Conservation (phyloP, 2,888 invertebrate species). For the Caenorhabditis afra region DNA sequence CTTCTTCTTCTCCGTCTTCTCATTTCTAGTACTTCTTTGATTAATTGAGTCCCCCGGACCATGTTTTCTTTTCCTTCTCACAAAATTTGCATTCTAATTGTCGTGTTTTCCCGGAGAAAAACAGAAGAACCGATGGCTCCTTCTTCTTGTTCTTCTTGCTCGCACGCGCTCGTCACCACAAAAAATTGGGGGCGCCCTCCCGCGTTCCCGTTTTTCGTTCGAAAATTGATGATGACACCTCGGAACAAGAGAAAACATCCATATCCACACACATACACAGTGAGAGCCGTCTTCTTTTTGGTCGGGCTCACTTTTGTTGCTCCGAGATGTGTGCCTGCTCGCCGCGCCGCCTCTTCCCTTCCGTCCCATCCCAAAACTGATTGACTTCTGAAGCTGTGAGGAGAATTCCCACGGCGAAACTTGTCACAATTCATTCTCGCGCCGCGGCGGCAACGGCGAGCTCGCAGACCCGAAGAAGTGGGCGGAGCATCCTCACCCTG, state of each 20-base stretch:
- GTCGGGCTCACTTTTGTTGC: neutral
- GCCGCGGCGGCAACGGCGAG: neutral
- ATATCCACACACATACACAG: too few species aligned
- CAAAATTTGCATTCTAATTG: slow-evolving; percentile 21
- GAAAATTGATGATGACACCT: slow-evolving; percentile 49
- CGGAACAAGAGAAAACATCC: neutral
- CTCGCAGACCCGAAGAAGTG: slow-evolving; percentile 16
- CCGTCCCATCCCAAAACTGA: slow-evolving; percentile 33
- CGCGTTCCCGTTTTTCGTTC: neutral
- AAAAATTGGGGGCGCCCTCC: neutral
- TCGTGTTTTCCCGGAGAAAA: slow-evolving; percentile 7
- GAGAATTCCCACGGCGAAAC: slow-evolving; percentile 52
- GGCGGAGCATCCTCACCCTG: too few species aligned
- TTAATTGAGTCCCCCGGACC: neutral
- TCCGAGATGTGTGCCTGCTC: slow-evolving; percentile 11
- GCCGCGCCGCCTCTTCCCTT: slow-evolving; percentile 4
- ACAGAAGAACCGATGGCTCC: neutral
- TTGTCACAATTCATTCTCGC: slow-evolving; percentile 57
- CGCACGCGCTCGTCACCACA: too few species aligned
- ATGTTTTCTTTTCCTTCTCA: neutral
- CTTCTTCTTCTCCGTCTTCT: too few species aligned
- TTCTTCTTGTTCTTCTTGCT: neutral
- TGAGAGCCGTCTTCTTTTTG: slow-evolving; percentile 1
- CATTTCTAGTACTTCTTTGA: too few species aligned
- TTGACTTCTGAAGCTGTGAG: slow-evolving; percentile 31